Conservation (phyloP, 1,140 invertebrate genomes). For the Agraylea sexmaculata region DNA sequence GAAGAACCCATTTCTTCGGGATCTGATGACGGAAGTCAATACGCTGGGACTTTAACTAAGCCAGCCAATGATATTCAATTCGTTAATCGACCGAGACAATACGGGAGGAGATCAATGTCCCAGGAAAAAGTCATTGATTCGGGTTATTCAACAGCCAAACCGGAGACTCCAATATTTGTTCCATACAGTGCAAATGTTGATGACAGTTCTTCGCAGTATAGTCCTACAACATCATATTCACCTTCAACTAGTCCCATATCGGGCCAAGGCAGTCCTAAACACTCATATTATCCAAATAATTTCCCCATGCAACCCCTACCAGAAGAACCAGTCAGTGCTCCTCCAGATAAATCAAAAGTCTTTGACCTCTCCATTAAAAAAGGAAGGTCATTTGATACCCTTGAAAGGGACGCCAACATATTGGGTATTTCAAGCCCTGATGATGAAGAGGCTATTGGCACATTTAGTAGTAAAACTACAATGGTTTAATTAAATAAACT, state of each 20-base stretch:
- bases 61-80: slow-evolving; percentile 47
- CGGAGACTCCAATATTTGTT: slow-evolving; percentile 17
- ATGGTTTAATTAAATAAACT: too few species aligned
- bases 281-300: slow-evolving; percentile 29
- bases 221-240: slow-evolving; percentile 36
- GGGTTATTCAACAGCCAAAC: slow-evolving; percentile 30
- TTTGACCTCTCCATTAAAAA: slow-evolving; percentile 33
- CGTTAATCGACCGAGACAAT: slow-evolving; percentile 36
- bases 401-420: slow-evolving; percentile 27
- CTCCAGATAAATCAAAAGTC: slow-evolving; percentile 31
- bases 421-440: slow-evolving; percentile 17
- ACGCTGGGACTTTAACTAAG: slow-evolving; percentile 40
- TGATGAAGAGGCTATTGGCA: slow-evolving; percentile 30
- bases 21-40: slow-evolving; percentile 44
- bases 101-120: slow-evolving; percentile 40
- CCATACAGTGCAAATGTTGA: slow-evolving; percentile 31
- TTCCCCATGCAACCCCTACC: slow-evolving; percentile 24
- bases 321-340: slow-evolving; percentile 37
- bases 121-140: slow-evolving; percentile 32
- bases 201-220: slow-evolving; percentile 32
- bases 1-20: slow-evolving; percentile 49
- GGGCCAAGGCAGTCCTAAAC: slow-evolving; percentile 29
- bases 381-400: slow-evolving; percentile 35
- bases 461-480: slow-evolving; percentile 34
- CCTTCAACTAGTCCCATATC: slow-evolving; percentile 34